A percentile compares a stretch with the other conserved stretches of the same genome.
phyloP scores from a whole-genome alignment of 2,888 invertebrate species.

The Boloria selene region DNA sequence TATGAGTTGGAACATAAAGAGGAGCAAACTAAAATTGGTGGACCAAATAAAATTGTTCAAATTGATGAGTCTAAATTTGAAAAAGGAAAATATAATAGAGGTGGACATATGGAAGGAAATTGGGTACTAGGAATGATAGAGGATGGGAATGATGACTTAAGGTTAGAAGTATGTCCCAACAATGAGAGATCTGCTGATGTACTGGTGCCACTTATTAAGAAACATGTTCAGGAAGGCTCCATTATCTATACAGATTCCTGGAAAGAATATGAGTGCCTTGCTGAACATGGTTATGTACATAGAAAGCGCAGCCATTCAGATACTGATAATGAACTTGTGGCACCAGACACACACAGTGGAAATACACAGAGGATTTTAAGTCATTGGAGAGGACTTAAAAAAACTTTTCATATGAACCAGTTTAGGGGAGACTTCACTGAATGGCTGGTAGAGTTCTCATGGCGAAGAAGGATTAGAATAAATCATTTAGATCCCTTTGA shows the following conservation, averaged over 20 bases:
- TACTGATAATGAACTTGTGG: background rate
- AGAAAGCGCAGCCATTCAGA: background rate
- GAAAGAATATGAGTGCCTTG: constrained; percentile 23
- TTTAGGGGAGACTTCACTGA: background rate
- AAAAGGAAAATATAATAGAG: constrained; percentile 37
- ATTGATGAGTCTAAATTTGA: constrained; percentile 42
- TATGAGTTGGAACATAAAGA: constrained; percentile 30
- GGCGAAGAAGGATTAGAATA: background rate
- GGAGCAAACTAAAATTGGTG: constrained; percentile 35
- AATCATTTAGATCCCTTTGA: constrained; percentile 9
- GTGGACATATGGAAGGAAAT: constrained; percentile 18
- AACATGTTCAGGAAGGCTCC: constrained; percentile 41
- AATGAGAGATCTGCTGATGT: constrained; percentile 41
- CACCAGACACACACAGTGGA: background rate
- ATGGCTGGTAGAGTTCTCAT: background rate
- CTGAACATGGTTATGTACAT: background rate
- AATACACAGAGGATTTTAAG: background rate
- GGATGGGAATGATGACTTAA: constrained; percentile 41
- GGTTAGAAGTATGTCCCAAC: constrained; percentile 46
- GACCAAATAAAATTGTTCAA: constrained; percentile 40
- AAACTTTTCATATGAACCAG: background rate
- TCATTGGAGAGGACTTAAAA: background rate
- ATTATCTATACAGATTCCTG: constrained; percentile 42
- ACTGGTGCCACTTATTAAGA: constrained; percentile 43
- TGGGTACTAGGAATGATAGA: constrained; percentile 46